Evolutionary conservation across 2,113 vertebrate species (phyloP).

Genomic region (Ictalurus punctatus): DNA sequence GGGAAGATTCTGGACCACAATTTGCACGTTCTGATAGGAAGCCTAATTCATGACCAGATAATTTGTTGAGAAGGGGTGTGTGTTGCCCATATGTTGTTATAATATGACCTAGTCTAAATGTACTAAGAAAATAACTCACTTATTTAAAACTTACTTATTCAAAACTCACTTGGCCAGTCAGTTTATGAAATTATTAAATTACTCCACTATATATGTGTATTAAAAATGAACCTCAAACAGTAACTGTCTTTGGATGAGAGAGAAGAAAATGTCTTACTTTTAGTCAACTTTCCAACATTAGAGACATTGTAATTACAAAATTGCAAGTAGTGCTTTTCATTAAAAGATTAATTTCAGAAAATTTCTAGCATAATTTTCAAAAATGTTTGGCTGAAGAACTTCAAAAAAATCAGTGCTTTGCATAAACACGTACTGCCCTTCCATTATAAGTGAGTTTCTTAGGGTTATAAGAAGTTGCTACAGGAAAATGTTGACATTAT

Average conservation of each 20-base stretch:
- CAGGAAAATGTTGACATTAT: neutral
- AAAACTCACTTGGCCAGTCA: neutral
- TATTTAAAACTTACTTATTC: too few species aligned
- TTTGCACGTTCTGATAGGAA: constrained; percentile 14
- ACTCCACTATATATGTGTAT: neutral
- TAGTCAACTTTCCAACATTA: constrained; percentile 21
- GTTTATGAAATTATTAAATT: neutral
- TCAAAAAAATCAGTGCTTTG: neutral
- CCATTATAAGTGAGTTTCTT: neutral
- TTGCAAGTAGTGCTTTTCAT: neutral
- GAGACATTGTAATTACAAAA: neutral
- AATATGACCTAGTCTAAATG: neutral
- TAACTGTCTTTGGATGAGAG: neutral
- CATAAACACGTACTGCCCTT: too few species aligned
- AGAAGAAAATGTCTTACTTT: neutral
- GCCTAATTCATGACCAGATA: constrained; percentile 18
- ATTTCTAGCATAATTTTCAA: neutral
- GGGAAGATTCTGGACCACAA: neutral
- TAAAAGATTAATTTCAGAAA: neutral
- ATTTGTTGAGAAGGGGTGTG: constrained; percentile 7
- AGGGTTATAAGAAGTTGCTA: neutral
- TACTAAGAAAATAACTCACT: neutral
- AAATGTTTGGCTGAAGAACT: neutral
- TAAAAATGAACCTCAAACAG: neutral
- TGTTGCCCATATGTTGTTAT: neutral